phyloP scores from a whole-genome alignment of 2,797 vertebrate species.

The Chaetodon trifasciatus region DNA sequence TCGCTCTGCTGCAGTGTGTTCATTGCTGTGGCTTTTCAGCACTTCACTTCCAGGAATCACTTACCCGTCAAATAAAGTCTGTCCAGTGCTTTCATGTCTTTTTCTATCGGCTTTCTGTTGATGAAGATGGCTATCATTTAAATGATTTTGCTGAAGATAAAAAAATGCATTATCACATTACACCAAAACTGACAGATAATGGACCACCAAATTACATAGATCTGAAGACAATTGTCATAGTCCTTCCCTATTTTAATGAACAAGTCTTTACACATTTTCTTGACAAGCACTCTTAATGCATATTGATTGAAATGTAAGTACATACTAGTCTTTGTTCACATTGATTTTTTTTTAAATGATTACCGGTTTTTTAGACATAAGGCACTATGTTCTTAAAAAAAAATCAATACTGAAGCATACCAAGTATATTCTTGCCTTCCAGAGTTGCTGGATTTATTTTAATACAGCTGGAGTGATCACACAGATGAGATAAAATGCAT shows the following conservation, averaged over 20 bases:
- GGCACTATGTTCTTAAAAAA: not conserved
- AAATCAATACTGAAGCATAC: not conserved
- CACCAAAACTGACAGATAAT: not conserved
- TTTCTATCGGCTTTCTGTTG: not conserved
- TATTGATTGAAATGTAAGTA: not conserved
- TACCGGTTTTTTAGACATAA: not conserved
- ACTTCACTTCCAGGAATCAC: not conserved
- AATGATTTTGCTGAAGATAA: not conserved
- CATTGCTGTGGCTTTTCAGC: not conserved
- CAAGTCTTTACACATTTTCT: not conserved
- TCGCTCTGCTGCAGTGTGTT: not conserved
- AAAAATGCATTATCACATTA: not conserved
- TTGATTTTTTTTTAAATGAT: not conserved
- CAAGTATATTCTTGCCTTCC: not conserved
- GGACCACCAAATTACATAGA: not conserved
- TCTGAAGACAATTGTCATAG: not conserved
- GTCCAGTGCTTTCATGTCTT: not conserved
- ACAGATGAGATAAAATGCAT: constrained; percentile 32
- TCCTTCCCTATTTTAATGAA: not conserved
- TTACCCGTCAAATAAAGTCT: not conserved
- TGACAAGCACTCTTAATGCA: constrained; percentile 6
- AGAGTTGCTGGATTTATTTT: constrained; percentile 25
- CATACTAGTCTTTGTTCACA: not conserved
- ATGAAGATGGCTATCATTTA: not conserved
- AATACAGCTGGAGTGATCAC: constrained; percentile 23